Base-by-base conservation (phyloP, 2,113 vertebrate species). In the Acrocephalus kingi region DNA sequence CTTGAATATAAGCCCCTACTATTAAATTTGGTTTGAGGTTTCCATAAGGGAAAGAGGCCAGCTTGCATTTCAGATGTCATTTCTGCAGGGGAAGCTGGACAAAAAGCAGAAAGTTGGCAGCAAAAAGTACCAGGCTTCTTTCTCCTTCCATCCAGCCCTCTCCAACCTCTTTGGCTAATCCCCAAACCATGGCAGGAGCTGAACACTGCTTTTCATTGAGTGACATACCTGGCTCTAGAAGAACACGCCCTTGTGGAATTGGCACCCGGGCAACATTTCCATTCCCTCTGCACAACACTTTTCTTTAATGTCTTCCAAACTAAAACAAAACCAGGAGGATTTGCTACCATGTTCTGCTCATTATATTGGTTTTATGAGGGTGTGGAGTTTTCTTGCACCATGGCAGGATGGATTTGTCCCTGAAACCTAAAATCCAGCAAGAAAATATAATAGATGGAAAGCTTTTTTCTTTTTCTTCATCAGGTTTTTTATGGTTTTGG, bases 141-240 rank as follows among this genome's bases (percentile, higher is more conserved):
- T 74, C 79, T 96, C 75, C 94, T 88, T 95, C 87, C 79, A 93
- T 35, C 56, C 61, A 85, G 37, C 55, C 72, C 45, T 89, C 89
- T 85, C 79, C 79, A 96, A 71, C 67, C 59, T 95, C 95, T 95
- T 94, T 94, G 84, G 93, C 92, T 91, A 91, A 68, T 37, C 85
- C 79, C 78, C 92, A 96, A 94, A 96, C 85, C 94, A 92, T 94
- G 93, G 79, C 88, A 97, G 68, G n/a, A 81, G 88, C 68, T 88
- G 79, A 96, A 95, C 87, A 61, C 85, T 81, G 79, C 75, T 92
- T 95, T 96, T 96, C 95, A 96, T 94, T 93, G 94, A 92, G 92
- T 95, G 93, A 93, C 92, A 92, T 95, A 96, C 93, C 94, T 96
- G 96, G 92, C 82, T 94, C 63, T 93, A 93, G 85, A 92, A 91